Conservation (phyloP, 2,113 vertebrate species). For the Macquaria ambigua region DNA sequence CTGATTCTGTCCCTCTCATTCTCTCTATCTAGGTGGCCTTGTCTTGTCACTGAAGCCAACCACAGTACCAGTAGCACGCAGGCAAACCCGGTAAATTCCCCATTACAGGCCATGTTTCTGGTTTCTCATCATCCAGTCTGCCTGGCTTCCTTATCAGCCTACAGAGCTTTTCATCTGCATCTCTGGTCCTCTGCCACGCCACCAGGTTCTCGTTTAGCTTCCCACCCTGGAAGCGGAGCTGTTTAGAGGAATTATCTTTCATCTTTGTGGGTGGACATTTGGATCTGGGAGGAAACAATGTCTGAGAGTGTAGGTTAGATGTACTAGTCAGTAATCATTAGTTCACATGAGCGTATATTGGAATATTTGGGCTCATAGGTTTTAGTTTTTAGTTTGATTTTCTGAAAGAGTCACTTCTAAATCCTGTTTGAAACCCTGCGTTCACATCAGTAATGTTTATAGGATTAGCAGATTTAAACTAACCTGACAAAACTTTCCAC, state of each 20-base stretch:
- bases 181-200: conserved; percentile 69
- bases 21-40: conserved; percentile 47
- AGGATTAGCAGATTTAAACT: conserved; percentile 34
- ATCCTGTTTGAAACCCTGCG: neutral
- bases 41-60: conserved; percentile 25
- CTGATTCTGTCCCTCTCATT: conserved; percentile 21
- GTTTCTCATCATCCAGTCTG: conserved; percentile 76
- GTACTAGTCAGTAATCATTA: neutral
- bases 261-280: conserved; percentile 71
- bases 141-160: conserved; percentile 76
- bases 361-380: neutral
- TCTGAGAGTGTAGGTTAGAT: conserved; percentile 39
- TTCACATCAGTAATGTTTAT: conserved; percentile 3
- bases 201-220: conserved; percentile 71
- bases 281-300: conserved; percentile 48
- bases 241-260: conserved; percentile 71
- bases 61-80: conserved; percentile 22
- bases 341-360: neutral
- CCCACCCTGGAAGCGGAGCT: conserved; percentile 66
- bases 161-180: conserved; percentile 79
- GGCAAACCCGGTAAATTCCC: conserved; percentile 46
- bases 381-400: neutral
- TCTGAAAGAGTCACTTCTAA: neutral
- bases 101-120: conserved; percentile 65
- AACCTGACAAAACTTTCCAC: conserved; percentile 31